A percentile compares a stretch with the other conserved stretches of the same genome.
Conservation (phyloP, 2,888 invertebrate species). For the Sipunculus nudus region DNA sequence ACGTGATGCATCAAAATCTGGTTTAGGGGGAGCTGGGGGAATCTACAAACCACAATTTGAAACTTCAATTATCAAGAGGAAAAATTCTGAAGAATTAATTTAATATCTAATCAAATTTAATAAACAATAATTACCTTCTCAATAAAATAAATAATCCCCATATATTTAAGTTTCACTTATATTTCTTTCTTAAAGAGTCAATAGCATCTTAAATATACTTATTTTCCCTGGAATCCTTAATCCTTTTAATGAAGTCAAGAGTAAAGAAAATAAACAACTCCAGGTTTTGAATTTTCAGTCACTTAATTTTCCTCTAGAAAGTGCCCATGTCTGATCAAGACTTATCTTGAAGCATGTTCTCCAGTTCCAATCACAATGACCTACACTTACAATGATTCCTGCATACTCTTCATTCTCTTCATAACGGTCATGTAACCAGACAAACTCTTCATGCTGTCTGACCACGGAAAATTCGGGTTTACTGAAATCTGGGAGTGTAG, state of each 20-base stretch:
- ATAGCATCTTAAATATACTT: too few species aligned
- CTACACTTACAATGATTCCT: slow-evolving; percentile 96
- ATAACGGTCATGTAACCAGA: slow-evolving; percentile 97
- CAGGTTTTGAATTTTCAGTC: too few species aligned
- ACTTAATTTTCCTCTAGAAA: too few species aligned
- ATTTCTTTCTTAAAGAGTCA: too few species aligned
- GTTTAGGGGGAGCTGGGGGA: slow-evolving; percentile 76
- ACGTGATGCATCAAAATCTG: slow-evolving; percentile 98
- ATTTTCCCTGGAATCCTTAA: too few species aligned
- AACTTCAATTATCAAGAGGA: background rate
- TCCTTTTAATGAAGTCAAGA: too few species aligned
- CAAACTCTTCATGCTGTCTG: slow-evolving; percentile 98
- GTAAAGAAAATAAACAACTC: too few species aligned
- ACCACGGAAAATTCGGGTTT: slow-evolving; percentile 96
- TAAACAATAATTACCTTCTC: background rate
- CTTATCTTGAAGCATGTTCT: too few species aligned
- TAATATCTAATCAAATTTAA: background rate
- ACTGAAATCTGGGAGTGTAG: slow-evolving; percentile 88
- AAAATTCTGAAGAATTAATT: background rate
- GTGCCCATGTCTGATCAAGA: too few species aligned
- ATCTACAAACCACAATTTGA: slow-evolving; percentile 67
- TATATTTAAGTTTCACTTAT: too few species aligned
- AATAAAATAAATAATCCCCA: background rate
- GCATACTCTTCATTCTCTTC: slow-evolving; percentile 98
- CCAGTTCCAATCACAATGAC: too few species aligned